Base-by-base conservation (phyloP, 2,888 invertebrate genomes). In the Apotomis capreana region DNA sequence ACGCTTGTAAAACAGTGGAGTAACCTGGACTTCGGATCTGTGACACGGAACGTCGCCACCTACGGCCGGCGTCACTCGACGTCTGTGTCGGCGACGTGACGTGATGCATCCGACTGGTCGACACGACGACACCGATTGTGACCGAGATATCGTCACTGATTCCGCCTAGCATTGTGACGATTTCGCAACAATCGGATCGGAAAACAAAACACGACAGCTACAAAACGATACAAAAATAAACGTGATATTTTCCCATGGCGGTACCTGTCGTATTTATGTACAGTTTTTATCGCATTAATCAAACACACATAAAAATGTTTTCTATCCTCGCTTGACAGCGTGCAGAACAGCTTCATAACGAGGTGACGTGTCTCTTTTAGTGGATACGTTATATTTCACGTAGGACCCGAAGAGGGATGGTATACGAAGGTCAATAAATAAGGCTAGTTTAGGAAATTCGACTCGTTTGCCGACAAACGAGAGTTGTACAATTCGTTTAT, bases 401-500 rank as follows among this genome's bases (percentile, higher is more conserved):
- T 79, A 78, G 57, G 62, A 52, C 78, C 78, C 78, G 77, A 79
- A 79, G 69, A 77, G 76, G 76, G 79, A 78, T 79, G 75, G 78
- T 78, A 67, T 62, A 76, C 68, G 70, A 67, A 75, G 76, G 79
- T 77, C 82, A 79, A 89, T 90, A 92, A 92, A 92, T 87, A 85
- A 87, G 75, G 77, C 86, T 86, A 84, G 87, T 88, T 85, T 81
- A 83, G 84, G 81, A 85, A 85, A 87, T 86, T 84, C 79, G 82
- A 80, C 78, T 82, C 83, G 80, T 83, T 84, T 83, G 84, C 87
- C 87, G 86, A 87, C 88, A 88, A 87, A 87, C 86, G 81, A 89
- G 86, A 74, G 78, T 80, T 82, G 82, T 86, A 78, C 79, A 81
- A 87, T 86, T 82, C 82, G 81, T 92, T 92, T 91, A 92, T 92